phyloP scores from a whole-genome alignment of 2,113 vertebrate species.

The Artemisiospiza belli region DNA sequence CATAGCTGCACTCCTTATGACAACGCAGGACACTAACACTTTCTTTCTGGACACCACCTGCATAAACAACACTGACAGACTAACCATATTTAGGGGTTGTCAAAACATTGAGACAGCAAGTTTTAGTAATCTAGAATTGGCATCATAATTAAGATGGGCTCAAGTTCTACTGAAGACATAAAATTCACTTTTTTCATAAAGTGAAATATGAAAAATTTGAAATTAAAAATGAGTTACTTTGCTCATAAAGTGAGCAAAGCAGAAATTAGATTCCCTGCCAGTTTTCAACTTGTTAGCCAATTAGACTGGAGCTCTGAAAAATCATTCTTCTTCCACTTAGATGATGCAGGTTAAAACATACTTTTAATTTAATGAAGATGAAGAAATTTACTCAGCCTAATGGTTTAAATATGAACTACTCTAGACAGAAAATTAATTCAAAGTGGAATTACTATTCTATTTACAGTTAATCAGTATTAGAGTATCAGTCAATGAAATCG shows the following conservation, averaged over 20 bases:
- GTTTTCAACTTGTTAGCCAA: background rate
- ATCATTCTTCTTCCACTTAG: background rate
- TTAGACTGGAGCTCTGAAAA: background rate
- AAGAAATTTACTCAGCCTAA: background rate
- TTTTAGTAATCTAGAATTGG: background rate
- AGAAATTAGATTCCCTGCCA: background rate
- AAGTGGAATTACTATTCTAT: background rate
- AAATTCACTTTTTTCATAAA: background rate
- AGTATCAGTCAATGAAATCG: background rate
- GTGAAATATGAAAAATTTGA: background rate
- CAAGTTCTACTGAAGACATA: background rate
- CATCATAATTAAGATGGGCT: background rate
- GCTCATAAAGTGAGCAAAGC: background rate
- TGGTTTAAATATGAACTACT: background rate
- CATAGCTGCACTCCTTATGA: background rate
- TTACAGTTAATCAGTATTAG: background rate
- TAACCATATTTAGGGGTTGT: background rate
- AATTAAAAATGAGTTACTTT: background rate
- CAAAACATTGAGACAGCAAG: background rate
- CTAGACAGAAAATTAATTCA: background rate
- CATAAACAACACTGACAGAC: background rate
- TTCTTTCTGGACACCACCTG: background rate
- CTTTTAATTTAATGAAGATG: background rate
- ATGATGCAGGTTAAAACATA: background rate
- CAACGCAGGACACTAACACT: background rate